A percentile compares a stretch with the other conserved stretches of the same genome.
These are phyloP conservation scores for Crenichthys baileyi DNA, from an alignment of 2,797 vertebrate species.

Conservation along the genomic window DNA sequence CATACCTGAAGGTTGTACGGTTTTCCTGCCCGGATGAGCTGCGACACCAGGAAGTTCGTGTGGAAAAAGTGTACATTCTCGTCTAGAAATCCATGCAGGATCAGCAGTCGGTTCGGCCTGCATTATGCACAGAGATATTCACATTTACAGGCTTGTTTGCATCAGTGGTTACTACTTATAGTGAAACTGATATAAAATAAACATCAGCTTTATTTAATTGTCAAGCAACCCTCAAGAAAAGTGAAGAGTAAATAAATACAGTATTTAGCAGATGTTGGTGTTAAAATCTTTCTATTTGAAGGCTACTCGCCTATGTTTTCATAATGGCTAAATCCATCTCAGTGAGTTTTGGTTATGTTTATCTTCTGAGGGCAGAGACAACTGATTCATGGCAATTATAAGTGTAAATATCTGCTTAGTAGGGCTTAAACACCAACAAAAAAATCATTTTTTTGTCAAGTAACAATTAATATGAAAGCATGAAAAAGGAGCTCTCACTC, in stretches of 20 bases:
- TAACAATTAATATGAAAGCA: neutral
- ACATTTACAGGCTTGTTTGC: neutral
- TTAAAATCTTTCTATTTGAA: neutral
- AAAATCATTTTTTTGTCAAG: neutral
- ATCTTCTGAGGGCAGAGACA: neutral
- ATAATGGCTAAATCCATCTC: neutral
- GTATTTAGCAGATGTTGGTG: neutral
- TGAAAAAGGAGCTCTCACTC: conserved; percentile 78
- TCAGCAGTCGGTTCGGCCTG: conserved; percentile 95
- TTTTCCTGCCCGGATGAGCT: conserved; percentile 95
- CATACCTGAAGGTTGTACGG: conserved; percentile 93
- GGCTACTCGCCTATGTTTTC: neutral
- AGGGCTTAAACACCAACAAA: neutral
- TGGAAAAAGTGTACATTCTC: conserved; percentile 99
- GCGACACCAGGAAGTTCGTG: conserved; percentile 96
- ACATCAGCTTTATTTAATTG: neutral
- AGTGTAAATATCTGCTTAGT: neutral
- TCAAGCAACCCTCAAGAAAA: neutral
- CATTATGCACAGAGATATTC: conserved; percentile 8
- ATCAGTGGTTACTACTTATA: neutral
- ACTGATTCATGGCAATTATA: neutral
- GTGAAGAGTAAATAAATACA: neutral
- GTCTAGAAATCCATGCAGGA: conserved; percentile 95
- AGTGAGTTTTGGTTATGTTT: neutral
- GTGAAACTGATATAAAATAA: neutral